Evolutionary conservation across 2,113 vertebrate genomes (phyloP), one percentile per base, ranked within the genome.

Genomic region (Forbesichthys papilliferus): DNA sequence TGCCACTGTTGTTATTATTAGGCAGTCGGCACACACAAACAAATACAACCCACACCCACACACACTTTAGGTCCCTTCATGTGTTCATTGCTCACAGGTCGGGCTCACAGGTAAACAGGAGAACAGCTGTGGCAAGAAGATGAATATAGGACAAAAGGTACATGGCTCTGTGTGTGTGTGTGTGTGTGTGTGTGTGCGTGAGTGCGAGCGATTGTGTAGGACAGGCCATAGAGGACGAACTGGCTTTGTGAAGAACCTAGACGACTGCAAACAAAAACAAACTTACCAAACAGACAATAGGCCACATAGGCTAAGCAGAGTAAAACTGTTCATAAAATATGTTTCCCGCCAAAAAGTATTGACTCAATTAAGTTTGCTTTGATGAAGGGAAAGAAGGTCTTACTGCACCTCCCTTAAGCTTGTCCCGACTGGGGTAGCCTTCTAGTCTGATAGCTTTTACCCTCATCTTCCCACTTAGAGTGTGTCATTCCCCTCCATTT

Each of bases 11-110:
- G 67, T 63, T 75, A 57, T 67, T 27, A 27, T 27, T 27, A 27
- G 20, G 20, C 20, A 20, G 1, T 36, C 70, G 74, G 65, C 13
- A 42, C 36, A 6, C 36, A 8, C 27, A 42, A 42, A 42, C 36
- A 42, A 42, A 42, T 42, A 42, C 4, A 42, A 42, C 36, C 7
- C 36, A 1, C 7, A 6, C 5, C 1, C 36, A 42, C 36, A 70
- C 66, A 86, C 77, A 79, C 69, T 82, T 77, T 84, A 85, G 77
- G 10, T 64, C 48, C 65, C 65, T 66, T 77, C 67, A 77, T 73
- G 77, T 79, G 77, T 61, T 77, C 42, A 0, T 49, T 42, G 68
- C 57, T 59, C 69, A 71, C 72, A 84, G 81, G 64, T 81, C 79
- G 75, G 74, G 68, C 57, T 59, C 69, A 71, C 72, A 84, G 81